phyloP scores from a whole-genome alignment of 2,797 vertebrate species.

The Poecile montanus region DNA sequence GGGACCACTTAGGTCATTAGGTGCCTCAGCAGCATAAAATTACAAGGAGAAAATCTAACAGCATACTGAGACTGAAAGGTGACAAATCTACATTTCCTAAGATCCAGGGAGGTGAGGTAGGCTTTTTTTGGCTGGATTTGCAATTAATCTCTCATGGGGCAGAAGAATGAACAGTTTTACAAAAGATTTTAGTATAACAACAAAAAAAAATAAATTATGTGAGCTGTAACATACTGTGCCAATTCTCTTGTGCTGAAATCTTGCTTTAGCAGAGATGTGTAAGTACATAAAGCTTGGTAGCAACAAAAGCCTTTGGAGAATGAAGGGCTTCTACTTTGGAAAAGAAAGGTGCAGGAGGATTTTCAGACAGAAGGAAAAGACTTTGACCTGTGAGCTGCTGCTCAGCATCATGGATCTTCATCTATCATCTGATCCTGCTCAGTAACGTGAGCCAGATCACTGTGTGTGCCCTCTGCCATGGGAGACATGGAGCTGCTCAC shows the following conservation, averaged over 20 bases:
- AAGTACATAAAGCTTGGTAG: neutral
- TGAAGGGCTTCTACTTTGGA: neutral
- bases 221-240: neutral
- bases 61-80: neutral
- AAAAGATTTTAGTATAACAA: neutral
- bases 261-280: neutral
- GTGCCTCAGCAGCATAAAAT: slow-evolving; percentile 29
- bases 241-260: neutral
- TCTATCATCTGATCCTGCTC: slow-evolving; percentile 60
- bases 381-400: slow-evolving; percentile 42
- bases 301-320: neutral
- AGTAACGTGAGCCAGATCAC: slow-evolving; percentile 48
- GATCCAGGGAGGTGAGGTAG: neutral
- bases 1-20: slow-evolving; percentile 16
- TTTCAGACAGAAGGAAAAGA: slow-evolving; percentile 16
- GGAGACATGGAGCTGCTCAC: slow-evolving; percentile 43
- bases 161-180: neutral
- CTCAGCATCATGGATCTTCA: slow-evolving; percentile 36
- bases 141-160: neutral
- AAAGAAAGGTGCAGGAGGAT: neutral
- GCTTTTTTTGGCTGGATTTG: neutral
- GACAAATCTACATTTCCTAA: slow-evolving; percentile 1
- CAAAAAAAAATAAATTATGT: neutral
- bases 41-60: neutral
- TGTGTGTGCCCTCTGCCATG: slow-evolving; percentile 53